These are phyloP conservation scores for Smittia aterrima DNA, from an alignment of 2,888 invertebrate genomes.

Conservation along the genomic window DNA sequence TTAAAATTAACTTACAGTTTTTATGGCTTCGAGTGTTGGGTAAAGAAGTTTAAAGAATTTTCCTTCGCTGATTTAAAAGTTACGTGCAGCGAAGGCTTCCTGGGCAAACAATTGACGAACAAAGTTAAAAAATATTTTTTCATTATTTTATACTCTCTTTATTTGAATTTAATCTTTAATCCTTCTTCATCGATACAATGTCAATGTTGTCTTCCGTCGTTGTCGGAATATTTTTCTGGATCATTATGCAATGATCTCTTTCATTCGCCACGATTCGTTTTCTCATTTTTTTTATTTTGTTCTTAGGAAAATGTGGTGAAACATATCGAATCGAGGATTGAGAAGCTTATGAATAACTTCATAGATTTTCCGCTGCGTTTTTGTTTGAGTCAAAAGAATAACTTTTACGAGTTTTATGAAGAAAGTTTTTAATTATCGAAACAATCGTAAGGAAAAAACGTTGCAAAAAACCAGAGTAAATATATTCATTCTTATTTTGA, in stretches of 20 bases:
- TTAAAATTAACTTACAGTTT: neutral
- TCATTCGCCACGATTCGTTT: neutral
- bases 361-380: too few species aligned
- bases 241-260: neutral
- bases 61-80: neutral
- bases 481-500: slow-evolving; percentile 32
- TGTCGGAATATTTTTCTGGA: neutral
- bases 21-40: neutral
- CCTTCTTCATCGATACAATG: neutral
- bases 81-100: too few species aligned
- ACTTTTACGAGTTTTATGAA: neutral
- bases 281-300: neutral
- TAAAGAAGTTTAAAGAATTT: too few species aligned
- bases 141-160: neutral
- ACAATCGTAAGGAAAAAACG: slow-evolving; percentile 18
- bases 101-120: too few species aligned
- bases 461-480: slow-evolving; percentile 37
- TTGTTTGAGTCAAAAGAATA: neutral
- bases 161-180: neutral
- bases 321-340: too few species aligned
- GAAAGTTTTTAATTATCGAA: neutral
- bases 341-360: too few species aligned
- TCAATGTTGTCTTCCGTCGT: neutral
- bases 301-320: too few species aligned
- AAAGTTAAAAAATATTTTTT: neutral